Base-by-base conservation (phyloP, 2,888 invertebrate genomes). In the Melieria crassipennis region DNA sequence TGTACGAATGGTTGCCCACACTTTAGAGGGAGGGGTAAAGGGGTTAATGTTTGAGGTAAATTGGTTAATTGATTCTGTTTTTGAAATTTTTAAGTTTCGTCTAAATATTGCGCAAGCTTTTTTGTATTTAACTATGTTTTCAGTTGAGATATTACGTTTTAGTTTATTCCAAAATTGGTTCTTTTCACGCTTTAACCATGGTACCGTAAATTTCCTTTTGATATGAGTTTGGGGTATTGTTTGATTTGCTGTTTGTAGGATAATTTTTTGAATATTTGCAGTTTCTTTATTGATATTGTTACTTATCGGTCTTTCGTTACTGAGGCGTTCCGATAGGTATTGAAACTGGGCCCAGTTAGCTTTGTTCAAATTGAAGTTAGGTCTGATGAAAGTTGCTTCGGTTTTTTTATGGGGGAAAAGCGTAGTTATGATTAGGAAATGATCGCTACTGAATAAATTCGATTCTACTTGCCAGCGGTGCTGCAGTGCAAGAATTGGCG, bases 221-320 rank as follows among this genome's bases (percentile, higher is more conserved):
- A 4, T 57, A 7, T 16, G 6, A 30, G 16, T 13, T 57, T 57
- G 56, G 7, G 55, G 55, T 7, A 55, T 55, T 55, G 55, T 4
- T 55, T 55, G 55, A 16, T 55, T 55, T 55, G 16, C 16, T 7
- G 4, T 13, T 57, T n/a, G 13, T 10, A 57, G 56, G 5, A 57
- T 13, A 42, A 57, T 13, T 57, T 13, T 57, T 7, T 57, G 56
- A 6, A 57, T 57, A 13, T 57, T 57, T 5, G 56, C 56, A 4
- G 56, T 57, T 57, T 57, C 13, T 57, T 57, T 57, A 10, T 57
- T 57, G 11, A 57, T 7, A 57, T 57, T 57, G 16, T 57, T 57
- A 11, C 16, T 57, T 30, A 57, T 10, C 42, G 56, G 56, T 57
- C 16, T 57, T 30, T 13, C 10, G 16, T 57, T 57, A 13, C 56